Evolutionary conservation across 2,113 vertebrate genomes (phyloP).

Genomic region (Zonotrichia leucophrys): DNA sequence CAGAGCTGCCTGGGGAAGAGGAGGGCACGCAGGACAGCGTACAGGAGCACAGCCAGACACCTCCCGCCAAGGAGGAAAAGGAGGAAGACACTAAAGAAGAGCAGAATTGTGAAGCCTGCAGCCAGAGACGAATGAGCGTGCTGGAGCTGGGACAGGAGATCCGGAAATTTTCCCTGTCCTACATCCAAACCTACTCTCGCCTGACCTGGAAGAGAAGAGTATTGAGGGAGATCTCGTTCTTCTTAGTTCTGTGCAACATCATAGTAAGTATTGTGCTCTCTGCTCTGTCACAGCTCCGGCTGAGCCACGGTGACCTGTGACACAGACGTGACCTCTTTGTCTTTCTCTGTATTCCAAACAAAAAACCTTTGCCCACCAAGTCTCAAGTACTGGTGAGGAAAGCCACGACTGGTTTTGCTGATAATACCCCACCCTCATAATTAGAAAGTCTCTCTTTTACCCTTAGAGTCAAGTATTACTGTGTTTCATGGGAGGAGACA

Average conservation of each 20-base stretch:
- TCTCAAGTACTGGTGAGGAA: not conserved
- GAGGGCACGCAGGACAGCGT: not conserved
- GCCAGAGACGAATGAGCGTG: constrained; percentile 39
- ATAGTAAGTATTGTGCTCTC: constrained; percentile 76
- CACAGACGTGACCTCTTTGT: fast-evolving
- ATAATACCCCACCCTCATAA: not conserved
- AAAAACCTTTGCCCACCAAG: not conserved
- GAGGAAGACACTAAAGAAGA: not conserved
- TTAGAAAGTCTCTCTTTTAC: not conserved
- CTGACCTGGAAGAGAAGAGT: constrained; percentile 76
- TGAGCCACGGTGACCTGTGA: not conserved
- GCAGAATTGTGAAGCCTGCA: not conserved
- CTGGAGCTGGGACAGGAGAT: constrained; percentile 66
- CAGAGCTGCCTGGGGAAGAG: not conserved
- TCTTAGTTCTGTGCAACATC: constrained; percentile 87
- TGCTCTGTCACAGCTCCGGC: not conserved
- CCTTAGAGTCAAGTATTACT: not conserved
- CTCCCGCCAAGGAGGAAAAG: constrained; percentile 8
- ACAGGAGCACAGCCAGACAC: not conserved
- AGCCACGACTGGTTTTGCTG: not conserved
- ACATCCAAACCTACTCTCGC: constrained; percentile 63
- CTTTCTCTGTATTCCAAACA: not conserved
- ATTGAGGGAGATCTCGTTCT: constrained; percentile 84
- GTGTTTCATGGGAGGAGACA: not conserved
- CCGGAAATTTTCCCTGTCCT: constrained; percentile 58